Evolutionary conservation across 2,113 vertebrate genomes (phyloP), one percentile per base, ranked within the genome.

Genomic region (Petrocephalus zakoni): DNA sequence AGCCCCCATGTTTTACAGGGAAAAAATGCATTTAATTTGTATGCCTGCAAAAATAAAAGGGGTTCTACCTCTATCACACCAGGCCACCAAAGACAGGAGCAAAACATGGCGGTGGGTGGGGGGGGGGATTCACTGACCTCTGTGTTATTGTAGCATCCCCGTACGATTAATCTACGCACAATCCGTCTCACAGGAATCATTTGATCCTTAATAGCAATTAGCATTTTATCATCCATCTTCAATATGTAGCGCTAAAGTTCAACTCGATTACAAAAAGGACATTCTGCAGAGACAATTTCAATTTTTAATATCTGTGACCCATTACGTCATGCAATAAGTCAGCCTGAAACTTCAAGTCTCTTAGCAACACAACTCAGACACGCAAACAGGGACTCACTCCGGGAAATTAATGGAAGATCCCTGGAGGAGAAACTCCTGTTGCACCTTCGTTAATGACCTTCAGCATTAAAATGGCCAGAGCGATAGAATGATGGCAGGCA

Each of bases 11-110:
- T 21, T 37, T 56, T 42, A 2, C 7, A 25, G 61, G 21, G 9
- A 72, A 47, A 34, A 61, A 37, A 42, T 87, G 47, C 10, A 84
- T 87, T 89, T 17, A 82, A 84, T 87, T 64, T 83, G 22, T 86
- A 87, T 68, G 19, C 55, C 37, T 37, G 75, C 22, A 25, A 13
- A 75, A 72, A 11, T 11, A 37, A 37, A 78, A 19, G 72, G 37
- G 5, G 29, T 37, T 19, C 72, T 83, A 87, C 87, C 64, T 55
- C 21, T 61, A 49, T 89, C 86, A 82, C 22, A 82, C 81, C 22
- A 42, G 25, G n/a, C 22, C 22, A 47, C 37, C 13, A 61, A 87
- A 49, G 21, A 84, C 34, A 19, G 17, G 51, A 87, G 42, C 13
- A 11, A 68, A 22, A 72, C 61, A 72, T 29, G n/a, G n/a, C 19